These are phyloP conservation scores for Enteromius viviparus DNA, from an alignment of 2,797 vertebrate genomes.

Conservation along the genomic window DNA sequence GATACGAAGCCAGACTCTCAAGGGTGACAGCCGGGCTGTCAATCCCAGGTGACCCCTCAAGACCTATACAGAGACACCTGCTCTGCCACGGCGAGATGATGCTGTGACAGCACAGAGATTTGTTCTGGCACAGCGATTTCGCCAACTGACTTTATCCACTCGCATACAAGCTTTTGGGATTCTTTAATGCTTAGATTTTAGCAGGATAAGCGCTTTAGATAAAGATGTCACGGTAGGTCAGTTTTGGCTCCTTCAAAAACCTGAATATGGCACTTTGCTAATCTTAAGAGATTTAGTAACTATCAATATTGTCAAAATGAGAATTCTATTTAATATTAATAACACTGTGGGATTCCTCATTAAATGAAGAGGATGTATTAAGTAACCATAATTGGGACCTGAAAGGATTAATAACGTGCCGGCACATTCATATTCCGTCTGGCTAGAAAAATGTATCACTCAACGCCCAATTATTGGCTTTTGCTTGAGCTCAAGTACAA, in stretches of 20 bases:
- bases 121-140: constrained; percentile 6
- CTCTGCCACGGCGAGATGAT: constrained; percentile 9
- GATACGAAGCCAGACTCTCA: constrained; percentile 18
- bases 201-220: not conserved
- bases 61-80: constrained; percentile 8
- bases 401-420: constrained; percentile 24
- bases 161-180: constrained; percentile 1
- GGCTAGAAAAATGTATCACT: not conserved
- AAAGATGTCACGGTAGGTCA: not conserved
- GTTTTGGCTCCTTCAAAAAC: not conserved
- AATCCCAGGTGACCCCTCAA: constrained; percentile 39
- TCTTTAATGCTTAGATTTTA: not conserved
- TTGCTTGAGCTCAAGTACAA: constrained; percentile 23
- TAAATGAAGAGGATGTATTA: constrained; percentile 21
- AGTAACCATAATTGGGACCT: constrained; percentile 8
- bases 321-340: constrained; percentile 7
- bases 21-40: not conserved
- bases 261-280: not conserved
- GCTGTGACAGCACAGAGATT: constrained; percentile 31
- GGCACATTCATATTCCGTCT: constrained; percentile 10
- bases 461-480: constrained; percentile 22
- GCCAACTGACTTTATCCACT: constrained; percentile 5
- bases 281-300: not conserved
- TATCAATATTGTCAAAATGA: constrained; percentile 4
- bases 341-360: constrained; percentile 1